These are phyloP conservation scores for Diarsia rubi DNA, from an alignment of 2,888 invertebrate species.

Conservation along the genomic window DNA sequence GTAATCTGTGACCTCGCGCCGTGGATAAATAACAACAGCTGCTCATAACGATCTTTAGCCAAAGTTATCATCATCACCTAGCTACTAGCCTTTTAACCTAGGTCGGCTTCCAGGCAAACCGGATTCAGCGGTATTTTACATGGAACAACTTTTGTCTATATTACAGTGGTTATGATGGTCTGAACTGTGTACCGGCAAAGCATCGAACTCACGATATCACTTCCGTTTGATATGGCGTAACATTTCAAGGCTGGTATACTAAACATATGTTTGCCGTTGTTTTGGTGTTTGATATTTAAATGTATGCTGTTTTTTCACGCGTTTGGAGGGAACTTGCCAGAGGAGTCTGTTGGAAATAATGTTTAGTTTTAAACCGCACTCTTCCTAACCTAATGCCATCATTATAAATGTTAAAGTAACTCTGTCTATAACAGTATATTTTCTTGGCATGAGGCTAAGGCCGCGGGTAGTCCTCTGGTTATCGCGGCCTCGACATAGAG, in stretches of 20 bases:
- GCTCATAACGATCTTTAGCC: too few relatives aligned
- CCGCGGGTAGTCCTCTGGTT: too few relatives aligned
- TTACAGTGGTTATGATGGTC: background rate
- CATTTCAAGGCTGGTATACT: slow-evolving; percentile 14
- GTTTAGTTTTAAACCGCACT: too few relatives aligned
- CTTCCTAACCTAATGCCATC: background rate
- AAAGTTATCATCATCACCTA: too few relatives aligned
- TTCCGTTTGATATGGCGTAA: slow-evolving; percentile 41
- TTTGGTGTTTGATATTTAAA: background rate
- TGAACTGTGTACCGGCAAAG: slow-evolving; percentile 46
- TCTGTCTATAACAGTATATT: background rate
- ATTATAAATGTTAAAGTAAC: background rate
- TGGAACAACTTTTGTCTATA: too few relatives aligned
- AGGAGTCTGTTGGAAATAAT: too few relatives aligned
- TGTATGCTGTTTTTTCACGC: background rate
- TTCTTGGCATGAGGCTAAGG: background rate
- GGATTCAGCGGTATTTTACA: too few relatives aligned
- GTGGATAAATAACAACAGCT: too few relatives aligned
- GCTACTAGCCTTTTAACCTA: too few relatives aligned
- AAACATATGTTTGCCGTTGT: background rate
- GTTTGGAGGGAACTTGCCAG: background rate
- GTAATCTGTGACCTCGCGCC: too few relatives aligned
- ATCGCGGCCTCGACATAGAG: too few relatives aligned
- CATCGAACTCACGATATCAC: slow-evolving; percentile 50
- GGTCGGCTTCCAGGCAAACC: too few relatives aligned